Percentiles rank a stretch among this genome's conserved stretches.
Conservation (phyloP, 2,888 invertebrate genomes). For the Eucriotettix oculatus region DNA sequence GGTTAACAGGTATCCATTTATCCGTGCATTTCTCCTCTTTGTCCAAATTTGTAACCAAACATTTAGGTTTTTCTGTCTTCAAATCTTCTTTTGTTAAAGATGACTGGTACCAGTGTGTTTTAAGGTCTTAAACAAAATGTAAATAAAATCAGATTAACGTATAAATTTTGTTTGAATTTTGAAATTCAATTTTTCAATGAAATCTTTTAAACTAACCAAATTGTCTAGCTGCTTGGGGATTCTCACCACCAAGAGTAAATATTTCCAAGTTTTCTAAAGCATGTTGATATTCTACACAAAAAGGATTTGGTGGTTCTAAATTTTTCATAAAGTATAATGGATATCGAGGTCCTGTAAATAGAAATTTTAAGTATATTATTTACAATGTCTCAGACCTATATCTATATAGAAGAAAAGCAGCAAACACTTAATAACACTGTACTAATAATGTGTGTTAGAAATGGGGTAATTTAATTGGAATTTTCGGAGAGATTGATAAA, state of each 20-base stretch:
- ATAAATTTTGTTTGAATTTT: no score
- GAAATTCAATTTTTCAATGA: no score
- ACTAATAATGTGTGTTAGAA: no score
- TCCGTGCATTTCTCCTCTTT: no score
- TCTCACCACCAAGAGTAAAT: neutral
- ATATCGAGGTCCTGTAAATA: neutral
- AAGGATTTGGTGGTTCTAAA: neutral
- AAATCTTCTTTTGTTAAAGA: neutral
- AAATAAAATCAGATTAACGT: no score
- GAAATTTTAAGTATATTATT: neutral
- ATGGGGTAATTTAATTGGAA: no score
- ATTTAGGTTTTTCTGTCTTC: neutral
- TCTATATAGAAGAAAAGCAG: no score
- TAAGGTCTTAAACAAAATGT: neutral
- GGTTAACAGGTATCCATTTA: neutral
- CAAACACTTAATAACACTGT: no score
- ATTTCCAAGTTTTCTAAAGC: neutral
- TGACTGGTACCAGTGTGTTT: neutral
- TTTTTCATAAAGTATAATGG: neutral
- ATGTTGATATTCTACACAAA: neutral
- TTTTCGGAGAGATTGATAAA: no score
- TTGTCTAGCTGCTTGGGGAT: neutral
- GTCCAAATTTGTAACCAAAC: neutral
- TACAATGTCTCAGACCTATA: no score
- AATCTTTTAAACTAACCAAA: no score